Conservation (phyloP, 23 tunicate species). For the Ascidia mentula region DNA sequence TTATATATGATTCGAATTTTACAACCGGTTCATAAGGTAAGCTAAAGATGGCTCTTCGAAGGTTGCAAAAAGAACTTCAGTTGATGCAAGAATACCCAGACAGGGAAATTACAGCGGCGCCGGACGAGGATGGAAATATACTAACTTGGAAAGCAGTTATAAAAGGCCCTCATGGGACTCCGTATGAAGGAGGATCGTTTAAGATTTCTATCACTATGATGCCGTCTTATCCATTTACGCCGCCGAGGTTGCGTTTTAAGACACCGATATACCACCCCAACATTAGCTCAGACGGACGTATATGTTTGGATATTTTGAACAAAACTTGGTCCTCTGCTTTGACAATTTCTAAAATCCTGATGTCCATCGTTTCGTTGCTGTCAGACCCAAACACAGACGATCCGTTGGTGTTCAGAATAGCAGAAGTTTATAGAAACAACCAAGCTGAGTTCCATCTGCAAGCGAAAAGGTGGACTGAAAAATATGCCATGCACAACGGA, state of each 20-base stretch:
- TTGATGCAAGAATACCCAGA: slow-evolving; percentile 15
- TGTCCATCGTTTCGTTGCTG: slow-evolving; percentile 27
- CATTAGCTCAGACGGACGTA: slow-evolving; percentile 26
- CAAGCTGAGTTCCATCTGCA: not conserved
- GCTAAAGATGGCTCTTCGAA: not conserved
- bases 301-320: slow-evolving; percentile 36
- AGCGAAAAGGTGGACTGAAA: slow-evolving; percentile 33
- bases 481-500: slow-evolving; percentile 30
- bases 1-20: too few species aligned
- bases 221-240: slow-evolving; percentile 31
- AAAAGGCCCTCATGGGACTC: slow-evolving; percentile 29
- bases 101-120: not conserved
- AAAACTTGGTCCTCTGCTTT: slow-evolving; percentile 50
- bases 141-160: slow-evolving; percentile 26
- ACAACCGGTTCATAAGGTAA: too few species aligned
- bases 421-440: slow-evolving; percentile 11
- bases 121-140: slow-evolving; percentile 13
- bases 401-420: slow-evolving; percentile 18
- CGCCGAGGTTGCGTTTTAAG: slow-evolving; percentile 35
- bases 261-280: slow-evolving; percentile 45
- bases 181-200: slow-evolving; percentile 24
- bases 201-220: not conserved
- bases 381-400: slow-evolving; percentile 33
- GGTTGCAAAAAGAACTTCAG: slow-evolving; percentile 18
- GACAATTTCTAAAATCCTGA: slow-evolving; percentile 23